Evolutionary conservation across 37 sponge, comb jelly and placozoan species (phyloP).

Genomic region (Beroe ovata): DNA sequence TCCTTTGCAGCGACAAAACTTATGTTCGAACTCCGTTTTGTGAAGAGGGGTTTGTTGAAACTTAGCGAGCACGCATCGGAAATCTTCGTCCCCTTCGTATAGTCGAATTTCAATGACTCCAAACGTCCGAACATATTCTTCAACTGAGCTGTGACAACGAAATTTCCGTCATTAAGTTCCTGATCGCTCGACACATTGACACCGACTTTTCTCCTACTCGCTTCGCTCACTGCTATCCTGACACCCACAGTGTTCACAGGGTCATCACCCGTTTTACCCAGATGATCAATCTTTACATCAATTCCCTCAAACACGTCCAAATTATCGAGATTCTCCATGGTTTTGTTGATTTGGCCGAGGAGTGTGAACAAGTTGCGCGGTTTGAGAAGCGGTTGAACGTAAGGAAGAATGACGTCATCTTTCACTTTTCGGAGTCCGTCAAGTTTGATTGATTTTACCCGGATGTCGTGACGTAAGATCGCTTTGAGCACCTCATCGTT

Average conservation of each 20-base stretch:
- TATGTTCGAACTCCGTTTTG: background rate
- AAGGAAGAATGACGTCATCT: slow-evolving; percentile 5
- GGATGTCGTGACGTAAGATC: slow-evolving; percentile 18
- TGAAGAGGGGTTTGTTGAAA: slow-evolving; percentile 25
- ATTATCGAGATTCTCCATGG: background rate
- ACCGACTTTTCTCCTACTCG: background rate
- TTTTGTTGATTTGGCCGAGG: background rate
- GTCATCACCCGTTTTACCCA: background rate
- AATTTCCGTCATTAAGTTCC: slow-evolving; percentile 8
- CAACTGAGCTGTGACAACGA: background rate
- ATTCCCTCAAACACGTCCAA: slow-evolving; percentile 24
- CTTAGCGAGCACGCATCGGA: background rate
- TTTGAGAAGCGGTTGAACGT: slow-evolving; percentile 4
- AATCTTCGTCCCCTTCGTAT: slow-evolving; percentile 44
- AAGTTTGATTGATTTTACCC: slow-evolving; percentile 8
- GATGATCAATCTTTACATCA: slow-evolving; percentile 16
- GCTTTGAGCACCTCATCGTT: background rate
- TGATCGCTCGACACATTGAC: slow-evolving; percentile 46
- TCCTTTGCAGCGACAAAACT: background rate
- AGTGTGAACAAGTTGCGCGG: background rate
- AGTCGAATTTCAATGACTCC: background rate
- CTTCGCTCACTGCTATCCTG: background rate
- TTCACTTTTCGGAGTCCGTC: slow-evolving; percentile 36
- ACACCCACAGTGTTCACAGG: background rate
- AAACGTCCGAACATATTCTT: slow-evolving; percentile 24